These are phyloP conservation scores for Gambusia holbrooki DNA, from an alignment of 2,113 vertebrate genomes.

Conservation along the genomic window DNA sequence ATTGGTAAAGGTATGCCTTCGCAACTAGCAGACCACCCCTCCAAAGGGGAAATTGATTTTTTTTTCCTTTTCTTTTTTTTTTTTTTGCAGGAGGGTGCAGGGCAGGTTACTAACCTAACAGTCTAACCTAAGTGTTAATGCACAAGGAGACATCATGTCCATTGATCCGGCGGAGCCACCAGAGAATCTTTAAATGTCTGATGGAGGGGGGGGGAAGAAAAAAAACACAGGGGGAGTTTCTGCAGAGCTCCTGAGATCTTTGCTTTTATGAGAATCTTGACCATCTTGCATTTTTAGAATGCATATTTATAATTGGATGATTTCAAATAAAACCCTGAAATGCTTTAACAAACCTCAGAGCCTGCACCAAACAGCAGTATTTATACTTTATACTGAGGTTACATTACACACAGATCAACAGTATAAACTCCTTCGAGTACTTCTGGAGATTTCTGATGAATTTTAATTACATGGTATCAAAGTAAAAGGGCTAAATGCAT, in stretches of 20 bases:
- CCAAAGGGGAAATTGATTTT: slow-evolving; percentile 90
- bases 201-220: slow-evolving; percentile 1
- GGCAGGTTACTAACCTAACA: slow-evolving; percentile 96
- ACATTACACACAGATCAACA: background rate
- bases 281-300: slow-evolving; percentile 11
- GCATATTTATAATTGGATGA: background rate
- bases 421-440: too few species aligned
- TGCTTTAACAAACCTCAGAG: background rate
- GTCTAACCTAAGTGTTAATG: slow-evolving; percentile 93
- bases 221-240: slow-evolving; percentile 31
- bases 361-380: background rate
- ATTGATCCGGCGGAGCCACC: slow-evolving; percentile 93
- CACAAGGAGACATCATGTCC: slow-evolving; percentile 93
- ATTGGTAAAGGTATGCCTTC: slow-evolving; percentile 83
- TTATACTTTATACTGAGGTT: background rate
- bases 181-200: slow-evolving; percentile 79
- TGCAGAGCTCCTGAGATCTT: slow-evolving; percentile 38
- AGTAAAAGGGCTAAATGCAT: background rate
- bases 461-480: background rate
- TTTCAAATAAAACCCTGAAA: background rate
- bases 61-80: slow-evolving; percentile 23
- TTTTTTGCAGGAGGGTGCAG: slow-evolving; percentile 79
- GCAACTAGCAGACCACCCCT: slow-evolving; percentile 79
- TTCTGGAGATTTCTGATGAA: background rate
- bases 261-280: slow-evolving; percentile 25